phyloP scores from a whole-genome alignment of 2,797 vertebrate genomes.

The Macropus fuliginosus region DNA sequence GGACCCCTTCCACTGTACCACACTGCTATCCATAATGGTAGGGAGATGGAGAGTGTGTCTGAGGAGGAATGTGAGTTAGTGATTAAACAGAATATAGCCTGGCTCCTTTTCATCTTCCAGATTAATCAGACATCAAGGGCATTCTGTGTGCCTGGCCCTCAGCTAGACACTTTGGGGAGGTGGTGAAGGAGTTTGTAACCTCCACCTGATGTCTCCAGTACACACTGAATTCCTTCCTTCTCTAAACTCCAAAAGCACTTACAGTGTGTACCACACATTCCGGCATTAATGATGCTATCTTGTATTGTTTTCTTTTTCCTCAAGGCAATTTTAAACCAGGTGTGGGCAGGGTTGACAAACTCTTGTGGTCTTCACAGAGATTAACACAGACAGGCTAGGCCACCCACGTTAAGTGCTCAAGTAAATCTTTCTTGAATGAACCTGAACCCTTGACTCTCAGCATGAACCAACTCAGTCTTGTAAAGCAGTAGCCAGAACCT shows the following conservation, averaged over 20 bases:
- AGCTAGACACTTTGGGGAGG: background rate
- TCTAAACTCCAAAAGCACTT: background rate
- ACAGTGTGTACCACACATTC: background rate
- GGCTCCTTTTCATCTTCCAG: background rate
- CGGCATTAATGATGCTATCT: background rate
- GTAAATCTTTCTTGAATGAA: background rate
- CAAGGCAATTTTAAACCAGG: background rate
- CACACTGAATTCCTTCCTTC: no score
- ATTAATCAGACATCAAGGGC: background rate
- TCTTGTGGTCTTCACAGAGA: background rate
- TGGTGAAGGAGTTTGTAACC: background rate
- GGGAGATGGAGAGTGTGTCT: background rate
- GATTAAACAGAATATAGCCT: background rate
- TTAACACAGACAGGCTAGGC: background rate
- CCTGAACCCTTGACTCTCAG: background rate
- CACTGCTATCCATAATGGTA: background rate
- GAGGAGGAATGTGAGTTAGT: background rate
- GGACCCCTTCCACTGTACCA: background rate
- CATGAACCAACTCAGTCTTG: background rate
- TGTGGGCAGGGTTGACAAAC: accelerated
- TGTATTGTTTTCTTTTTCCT: background rate
- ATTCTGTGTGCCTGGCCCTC: background rate
- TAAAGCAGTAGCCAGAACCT: background rate
- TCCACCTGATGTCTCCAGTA: no score
- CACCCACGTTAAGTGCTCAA: background rate